Evolutionary conservation across 2,888 invertebrate genomes (phyloP).

Genomic region (Invenusta paracnida): DNA sequence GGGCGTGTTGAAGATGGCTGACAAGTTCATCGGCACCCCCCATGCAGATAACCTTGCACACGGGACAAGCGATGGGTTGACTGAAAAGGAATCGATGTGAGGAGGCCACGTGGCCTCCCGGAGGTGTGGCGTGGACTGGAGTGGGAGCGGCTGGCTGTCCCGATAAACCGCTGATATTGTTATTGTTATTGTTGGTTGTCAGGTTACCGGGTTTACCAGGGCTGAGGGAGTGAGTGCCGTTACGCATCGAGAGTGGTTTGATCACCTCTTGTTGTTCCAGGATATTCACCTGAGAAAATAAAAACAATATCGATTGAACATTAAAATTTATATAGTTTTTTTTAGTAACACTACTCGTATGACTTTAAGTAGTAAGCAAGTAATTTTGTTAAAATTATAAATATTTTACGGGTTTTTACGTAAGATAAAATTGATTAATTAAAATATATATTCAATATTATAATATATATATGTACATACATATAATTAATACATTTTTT

Average conservation of each 20-base stretch:
- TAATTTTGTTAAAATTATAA: too few species aligned
- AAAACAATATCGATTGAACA: too few species aligned
- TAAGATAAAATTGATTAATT: too few species aligned
- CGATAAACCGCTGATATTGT: background rate
- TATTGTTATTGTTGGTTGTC: background rate
- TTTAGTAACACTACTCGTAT: too few species aligned
- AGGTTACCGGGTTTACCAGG: background rate
- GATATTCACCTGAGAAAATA: background rate
- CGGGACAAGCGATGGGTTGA: background rate
- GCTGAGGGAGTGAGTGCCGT: background rate
- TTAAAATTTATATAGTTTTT: too few species aligned
- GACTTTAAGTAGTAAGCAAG: too few species aligned
- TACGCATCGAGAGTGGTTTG: background rate
- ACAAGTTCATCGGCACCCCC: background rate
- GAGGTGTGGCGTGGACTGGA: background rate
- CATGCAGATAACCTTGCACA: background rate
- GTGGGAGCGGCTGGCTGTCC: background rate
- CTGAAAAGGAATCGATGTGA: background rate
- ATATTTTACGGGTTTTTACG: too few species aligned
- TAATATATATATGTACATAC: too few species aligned
- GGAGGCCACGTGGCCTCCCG: background rate
- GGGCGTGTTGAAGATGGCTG: background rate
- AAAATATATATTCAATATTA: too few species aligned
- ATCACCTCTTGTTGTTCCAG: conserved; percentile 1
- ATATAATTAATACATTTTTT: too few species aligned